Base-by-base conservation (phyloP, 2,113 vertebrate species). In the Salvelinus alpinus region DNA sequence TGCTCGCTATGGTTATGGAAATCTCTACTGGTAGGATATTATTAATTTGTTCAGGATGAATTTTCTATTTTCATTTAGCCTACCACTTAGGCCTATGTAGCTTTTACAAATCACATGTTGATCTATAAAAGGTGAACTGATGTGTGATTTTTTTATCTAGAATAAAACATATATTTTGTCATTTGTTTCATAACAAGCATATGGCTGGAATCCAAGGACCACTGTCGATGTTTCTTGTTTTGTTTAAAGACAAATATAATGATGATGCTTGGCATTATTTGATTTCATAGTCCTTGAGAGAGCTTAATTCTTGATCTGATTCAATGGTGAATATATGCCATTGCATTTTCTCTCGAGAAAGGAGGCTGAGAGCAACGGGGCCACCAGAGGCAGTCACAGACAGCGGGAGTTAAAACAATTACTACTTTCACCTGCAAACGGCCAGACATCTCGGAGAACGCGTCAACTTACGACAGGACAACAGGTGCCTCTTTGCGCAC, bases 401-500 rank as follows among this genome's bases (percentile, higher is more conserved):
- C 59, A 62, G n/a, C 59, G 6, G 11, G 38, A 62, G n/a, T 22
- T 62, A 16, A 13, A n/a, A 24, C 5, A 22, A 22, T n/a, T 62
- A 5, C n/a, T 22, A 8, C n/a, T 44, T 44, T 44, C 38, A 44
- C 38, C 38, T 22, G 59, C 59, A 62, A 62, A 22, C 59, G n/a
- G 59, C n/a, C 59, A 62, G 59, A 62, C 8, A 62, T 62, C 59
- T 62, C 59, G 8, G n/a, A 11, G 59, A 62, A 24, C 3, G 59
- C 59, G 59, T 16, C n/a, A 8, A 62, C 1, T 22, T 44, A 44
- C 38, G 38, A 44, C 38, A 44, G 6, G 18, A 62, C 59, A 62
- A 62, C 59, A 62, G 59, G 59, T 62, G 59, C 59, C 16, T 62
- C 59, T 34, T 34, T 62, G 59, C 59, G 59, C 59, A 62, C n/a